These are phyloP conservation scores for Merluccius polli DNA, from an alignment of 2,797 vertebrate species.

Conservation along the genomic window DNA sequence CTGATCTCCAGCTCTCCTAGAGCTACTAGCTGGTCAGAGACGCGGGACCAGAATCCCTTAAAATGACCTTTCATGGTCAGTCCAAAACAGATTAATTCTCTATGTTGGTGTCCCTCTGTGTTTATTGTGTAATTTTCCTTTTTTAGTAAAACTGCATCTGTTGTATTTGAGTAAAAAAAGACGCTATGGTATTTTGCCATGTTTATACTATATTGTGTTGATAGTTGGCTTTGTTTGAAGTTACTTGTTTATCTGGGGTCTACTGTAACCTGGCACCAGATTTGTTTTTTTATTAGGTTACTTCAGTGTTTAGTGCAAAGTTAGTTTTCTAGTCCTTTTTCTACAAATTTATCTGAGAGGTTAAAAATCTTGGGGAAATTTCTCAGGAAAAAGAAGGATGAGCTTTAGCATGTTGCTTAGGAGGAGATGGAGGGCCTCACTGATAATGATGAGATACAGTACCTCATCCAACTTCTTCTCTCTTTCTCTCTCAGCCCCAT, in stretches of 20 bases:
- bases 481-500: background rate
- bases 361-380: background rate
- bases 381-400: background rate
- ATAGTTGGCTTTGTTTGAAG: background rate
- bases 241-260: background rate
- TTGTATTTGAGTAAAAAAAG: constrained; percentile 13
- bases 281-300: background rate
- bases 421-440: no score
- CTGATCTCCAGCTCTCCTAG: constrained; percentile 37
- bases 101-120: constrained; percentile 26
- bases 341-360: background rate
- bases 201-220: background rate
- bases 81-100: background rate
- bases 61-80: constrained; percentile 67
- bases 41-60: constrained; percentile 39
- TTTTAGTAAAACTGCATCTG: constrained; percentile 33
- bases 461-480: background rate
- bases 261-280: background rate
- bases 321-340: background rate
- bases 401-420: background rate
- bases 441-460: no score
- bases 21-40: constrained; percentile 43
- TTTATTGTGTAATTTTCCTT: constrained; percentile 27
- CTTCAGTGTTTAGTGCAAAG: background rate
- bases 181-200: background rate